phyloP scores from a whole-genome alignment of 2,888 invertebrate species.

The Pseudococcus longispinus region DNA sequence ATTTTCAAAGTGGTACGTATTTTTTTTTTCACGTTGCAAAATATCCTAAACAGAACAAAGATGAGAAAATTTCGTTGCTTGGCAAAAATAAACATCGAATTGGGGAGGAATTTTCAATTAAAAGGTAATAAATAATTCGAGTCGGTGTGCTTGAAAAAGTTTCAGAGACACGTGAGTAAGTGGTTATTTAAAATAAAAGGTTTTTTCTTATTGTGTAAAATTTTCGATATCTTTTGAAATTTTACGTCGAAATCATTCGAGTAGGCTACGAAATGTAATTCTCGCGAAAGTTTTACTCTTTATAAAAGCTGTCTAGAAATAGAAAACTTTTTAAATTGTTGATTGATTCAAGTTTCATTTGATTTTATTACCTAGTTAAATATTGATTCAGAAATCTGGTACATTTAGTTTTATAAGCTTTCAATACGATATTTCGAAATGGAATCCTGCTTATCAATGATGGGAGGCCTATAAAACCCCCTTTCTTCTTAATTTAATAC shows the following conservation, averaged over 20 bases:
- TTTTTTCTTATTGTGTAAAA: too few species aligned
- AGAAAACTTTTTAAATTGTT: background rate
- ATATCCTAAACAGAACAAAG: background rate
- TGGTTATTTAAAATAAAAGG: too few species aligned
- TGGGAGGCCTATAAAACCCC: background rate
- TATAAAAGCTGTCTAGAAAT: background rate
- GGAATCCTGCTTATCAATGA: background rate
- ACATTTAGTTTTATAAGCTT: background rate
- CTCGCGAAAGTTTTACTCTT: background rate
- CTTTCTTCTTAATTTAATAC: too few species aligned
- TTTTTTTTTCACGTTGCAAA: background rate
- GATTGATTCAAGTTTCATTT: background rate
- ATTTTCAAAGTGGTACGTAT: background rate
- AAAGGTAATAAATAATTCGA: too few species aligned
- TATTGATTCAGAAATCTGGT: background rate
- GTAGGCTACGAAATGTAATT: too few species aligned
- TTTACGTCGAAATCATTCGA: too few species aligned
- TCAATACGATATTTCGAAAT: background rate
- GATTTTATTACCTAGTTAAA: background rate
- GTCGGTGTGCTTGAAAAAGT: too few species aligned
- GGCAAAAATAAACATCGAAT: background rate
- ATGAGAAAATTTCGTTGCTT: background rate
- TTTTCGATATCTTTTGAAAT: too few species aligned
- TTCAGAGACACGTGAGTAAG: too few species aligned
- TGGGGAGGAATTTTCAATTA: background rate